Conservation (phyloP, 2,113 vertebrate genomes). For the Rhinolophus sinicus region DNA sequence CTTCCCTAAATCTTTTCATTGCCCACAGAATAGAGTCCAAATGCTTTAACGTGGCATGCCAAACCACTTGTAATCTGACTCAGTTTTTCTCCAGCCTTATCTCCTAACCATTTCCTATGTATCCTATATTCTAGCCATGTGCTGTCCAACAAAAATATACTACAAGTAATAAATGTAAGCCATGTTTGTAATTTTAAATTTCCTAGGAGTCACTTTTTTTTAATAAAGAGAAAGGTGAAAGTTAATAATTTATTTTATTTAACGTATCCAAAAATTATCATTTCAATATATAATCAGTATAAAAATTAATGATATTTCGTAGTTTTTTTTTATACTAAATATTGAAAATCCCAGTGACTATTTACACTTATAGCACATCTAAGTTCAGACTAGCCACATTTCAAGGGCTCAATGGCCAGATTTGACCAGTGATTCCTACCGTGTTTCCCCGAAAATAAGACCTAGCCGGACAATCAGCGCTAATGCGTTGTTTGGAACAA, state of each 20-base stretch:
- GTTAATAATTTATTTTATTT: background rate
- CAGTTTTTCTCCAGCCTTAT: background rate
- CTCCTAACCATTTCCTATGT: background rate
- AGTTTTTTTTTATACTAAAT: background rate
- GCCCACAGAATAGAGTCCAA: background rate
- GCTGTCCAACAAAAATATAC: background rate
- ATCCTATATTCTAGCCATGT: background rate
- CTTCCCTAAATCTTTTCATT: background rate
- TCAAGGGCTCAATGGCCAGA: background rate
- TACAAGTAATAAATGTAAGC: background rate
- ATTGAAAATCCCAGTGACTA: background rate
- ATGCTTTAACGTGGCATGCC: background rate
- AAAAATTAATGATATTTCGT: background rate
- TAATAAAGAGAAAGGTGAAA: background rate
- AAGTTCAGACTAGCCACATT: background rate
- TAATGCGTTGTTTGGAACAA: no score
- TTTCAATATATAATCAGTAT: background rate
- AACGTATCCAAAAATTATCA: background rate
- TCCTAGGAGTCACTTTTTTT: background rate
- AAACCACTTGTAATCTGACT: background rate
- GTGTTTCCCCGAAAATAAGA: no score
- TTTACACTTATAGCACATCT: background rate
- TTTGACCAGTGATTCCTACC: background rate
- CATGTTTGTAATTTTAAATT: background rate
- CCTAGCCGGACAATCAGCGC: no score